phyloP scores from a whole-genome alignment of 2,113 vertebrate genomes.

The Phalacrocorax aristotelis region DNA sequence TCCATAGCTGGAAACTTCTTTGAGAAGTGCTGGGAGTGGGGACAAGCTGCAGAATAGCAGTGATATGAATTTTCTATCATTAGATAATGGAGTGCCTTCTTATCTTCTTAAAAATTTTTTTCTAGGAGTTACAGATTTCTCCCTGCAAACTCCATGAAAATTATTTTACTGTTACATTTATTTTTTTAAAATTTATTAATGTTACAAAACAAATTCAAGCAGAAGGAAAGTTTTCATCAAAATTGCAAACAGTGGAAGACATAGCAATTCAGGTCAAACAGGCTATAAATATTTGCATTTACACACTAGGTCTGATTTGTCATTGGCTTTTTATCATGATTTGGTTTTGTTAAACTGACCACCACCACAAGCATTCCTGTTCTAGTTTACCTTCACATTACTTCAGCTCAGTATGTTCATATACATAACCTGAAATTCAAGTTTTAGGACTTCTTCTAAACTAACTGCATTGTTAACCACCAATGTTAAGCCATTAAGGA shows the following conservation, averaged over 20 bases:
- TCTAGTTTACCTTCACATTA: not conserved
- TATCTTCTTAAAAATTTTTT: not conserved
- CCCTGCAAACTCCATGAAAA: not conserved
- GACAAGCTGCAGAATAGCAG: not conserved
- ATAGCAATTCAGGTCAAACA: not conserved
- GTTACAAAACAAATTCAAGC: not conserved
- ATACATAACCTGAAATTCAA: constrained; percentile 45
- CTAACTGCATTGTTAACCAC: not conserved
- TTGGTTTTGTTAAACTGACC: not conserved
- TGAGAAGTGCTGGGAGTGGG: not conserved
- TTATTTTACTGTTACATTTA: not conserved
- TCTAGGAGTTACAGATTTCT: not conserved
- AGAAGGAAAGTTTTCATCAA: not conserved
- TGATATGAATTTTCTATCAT: not conserved
- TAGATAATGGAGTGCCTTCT: not conserved
- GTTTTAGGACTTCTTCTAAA: not conserved
- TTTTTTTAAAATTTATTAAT: not conserved
- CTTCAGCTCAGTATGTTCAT: not conserved
- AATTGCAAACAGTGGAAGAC: not conserved
- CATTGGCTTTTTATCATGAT: not conserved
- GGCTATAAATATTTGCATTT: not conserved
- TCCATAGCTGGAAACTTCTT: not conserved
- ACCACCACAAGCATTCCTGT: not conserved
- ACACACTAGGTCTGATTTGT: not conserved
- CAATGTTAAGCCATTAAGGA: not conserved